Evolutionary conservation across 2,113 vertebrate genomes (phyloP), one percentile per base, ranked within the genome.

Genomic region (Nannobrachium achirus): DNA sequence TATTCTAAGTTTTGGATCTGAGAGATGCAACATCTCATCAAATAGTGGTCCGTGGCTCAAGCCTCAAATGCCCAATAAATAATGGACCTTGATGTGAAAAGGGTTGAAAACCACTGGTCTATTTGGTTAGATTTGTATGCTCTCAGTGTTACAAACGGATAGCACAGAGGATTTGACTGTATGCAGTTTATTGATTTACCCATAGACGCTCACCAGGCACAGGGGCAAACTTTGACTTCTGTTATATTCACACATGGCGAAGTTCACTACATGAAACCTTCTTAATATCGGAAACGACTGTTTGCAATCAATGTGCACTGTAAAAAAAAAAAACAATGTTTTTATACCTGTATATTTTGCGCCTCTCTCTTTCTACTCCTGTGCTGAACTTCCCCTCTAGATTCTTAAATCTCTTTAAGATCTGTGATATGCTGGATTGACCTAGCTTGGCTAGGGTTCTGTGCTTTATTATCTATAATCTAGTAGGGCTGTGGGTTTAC

Each of bases 231-330:
- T 85, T 82, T 84, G 79, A 86, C 80, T 73, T 75, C 80, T 78
- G 71, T 82, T 63, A 62, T n/a, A n/a, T n/a, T 69, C 80, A 84
- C 78, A 8, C 66, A 75, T 15, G 71, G 73, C 78, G 15, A 80
- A 48, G 73, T 79, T 79, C 68, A 75, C 64, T 72, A 55, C 60
- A 73, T 71, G 16, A 62, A 82, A 80, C 70, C 69, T 69, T 81
- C 66, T 74, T 53, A 58, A 81, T 60, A 78, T 75, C 85, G 79
- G 74, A 83, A 71, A 68, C 39, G 77, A 89, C 88, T 88, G 81
- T 89, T 87, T 86, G 85, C 84, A 70, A 69, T 83, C 76, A 66
- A 79, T 66, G 73, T 88, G 86, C 86, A 89, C 90, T 89, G 84
- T 86, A 89, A 82, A 87, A 82, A 75, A 42, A 10, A 20, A 20